Percentiles rank a stretch among this genome's conserved stretches.
These are phyloP conservation scores for Drosophila subobscura DNA, from an alignment of 1,140 invertebrate genomes.

Conservation along the genomic window DNA sequence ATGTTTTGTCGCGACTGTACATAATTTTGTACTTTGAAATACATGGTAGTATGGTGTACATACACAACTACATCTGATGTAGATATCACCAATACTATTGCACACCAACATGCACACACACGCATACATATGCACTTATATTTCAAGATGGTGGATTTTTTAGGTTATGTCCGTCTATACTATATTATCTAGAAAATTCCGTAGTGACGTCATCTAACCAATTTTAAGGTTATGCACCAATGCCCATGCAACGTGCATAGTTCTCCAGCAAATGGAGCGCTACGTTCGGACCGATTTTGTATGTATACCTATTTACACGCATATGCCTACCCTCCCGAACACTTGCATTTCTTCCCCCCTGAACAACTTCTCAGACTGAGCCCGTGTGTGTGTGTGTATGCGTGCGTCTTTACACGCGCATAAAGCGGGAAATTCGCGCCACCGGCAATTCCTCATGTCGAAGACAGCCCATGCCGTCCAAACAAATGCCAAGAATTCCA, in stretches of 20 bases:
- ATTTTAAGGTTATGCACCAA: slow-evolving; percentile 21
- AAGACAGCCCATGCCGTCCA: slow-evolving; percentile 22
- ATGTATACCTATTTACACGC: slow-evolving; percentile 66
- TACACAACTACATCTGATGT: slow-evolving; percentile 23
- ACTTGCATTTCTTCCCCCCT: slow-evolving; percentile 5
- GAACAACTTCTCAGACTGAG: neutral
- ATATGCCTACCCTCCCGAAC: slow-evolving; percentile 43
- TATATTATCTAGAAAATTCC: slow-evolving; percentile 15
- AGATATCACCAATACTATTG: neutral
- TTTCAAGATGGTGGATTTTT: slow-evolving; percentile 22
- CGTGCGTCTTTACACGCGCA: slow-evolving; percentile 35
- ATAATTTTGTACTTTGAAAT: neutral
- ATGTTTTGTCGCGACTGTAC: slow-evolving; percentile 24
- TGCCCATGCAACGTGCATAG: neutral
- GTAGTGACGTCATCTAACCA: slow-evolving; percentile 23
- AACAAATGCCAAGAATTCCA: slow-evolving; percentile 13
- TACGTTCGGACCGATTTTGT: slow-evolving; percentile 46
- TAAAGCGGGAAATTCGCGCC: slow-evolving; percentile 68
- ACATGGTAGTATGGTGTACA: slow-evolving; percentile 23
- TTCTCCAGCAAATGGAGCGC: slow-evolving; percentile 24
- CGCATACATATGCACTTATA: slow-evolving; percentile 6
- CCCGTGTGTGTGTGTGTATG: slow-evolving; percentile 19
- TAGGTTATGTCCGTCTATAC: slow-evolving; percentile 6
- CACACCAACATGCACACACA: too few species aligned
- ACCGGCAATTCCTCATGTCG: slow-evolving; percentile 25